Evolutionary conservation across 1,140 invertebrate genomes (phyloP).

Genomic region (Drosophila bifasciata): DNA sequence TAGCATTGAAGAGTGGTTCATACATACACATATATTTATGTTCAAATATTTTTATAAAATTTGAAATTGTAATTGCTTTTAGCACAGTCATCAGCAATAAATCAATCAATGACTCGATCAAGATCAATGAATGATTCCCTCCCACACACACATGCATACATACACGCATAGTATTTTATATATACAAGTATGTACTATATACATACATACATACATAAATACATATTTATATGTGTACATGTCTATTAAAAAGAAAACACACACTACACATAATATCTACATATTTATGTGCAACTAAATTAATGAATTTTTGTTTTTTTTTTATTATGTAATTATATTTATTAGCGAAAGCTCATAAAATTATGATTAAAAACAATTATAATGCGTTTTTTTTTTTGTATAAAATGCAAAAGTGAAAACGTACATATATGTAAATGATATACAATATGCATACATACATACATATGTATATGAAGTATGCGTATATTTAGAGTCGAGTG

Average conservation of each 20-base stretch:
- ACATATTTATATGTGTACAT: constrained; percentile 7
- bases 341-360: constrained; percentile 37
- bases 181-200: constrained; percentile 59
- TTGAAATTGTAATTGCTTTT: constrained; percentile 59
- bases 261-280: constrained; percentile 22
- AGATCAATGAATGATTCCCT: constrained; percentile 39
- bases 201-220: constrained; percentile 25
- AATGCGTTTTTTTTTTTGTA: constrained; percentile 40
- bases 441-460: constrained; percentile 8
- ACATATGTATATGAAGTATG: constrained; percentile 17
- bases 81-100: constrained; percentile 1
- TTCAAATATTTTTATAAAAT: constrained; percentile 57
- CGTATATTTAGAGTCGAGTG: constrained; percentile 32
- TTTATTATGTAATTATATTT: constrained; percentile 39
- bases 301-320: constrained; percentile 17
- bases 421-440: constrained; percentile 5
- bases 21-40: constrained; percentile 29
- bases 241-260: neutral
- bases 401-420: constrained; percentile 44
- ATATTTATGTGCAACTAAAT: constrained; percentile 26
- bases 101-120: constrained; percentile 10
- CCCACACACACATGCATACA: constrained; percentile 9
- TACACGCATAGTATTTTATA: constrained; percentile 6
- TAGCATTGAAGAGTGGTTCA: constrained; percentile 11
- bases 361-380: neutral